phyloP scores from a whole-genome alignment of 2,113 vertebrate genomes.

The Bos javanicus region DNA sequence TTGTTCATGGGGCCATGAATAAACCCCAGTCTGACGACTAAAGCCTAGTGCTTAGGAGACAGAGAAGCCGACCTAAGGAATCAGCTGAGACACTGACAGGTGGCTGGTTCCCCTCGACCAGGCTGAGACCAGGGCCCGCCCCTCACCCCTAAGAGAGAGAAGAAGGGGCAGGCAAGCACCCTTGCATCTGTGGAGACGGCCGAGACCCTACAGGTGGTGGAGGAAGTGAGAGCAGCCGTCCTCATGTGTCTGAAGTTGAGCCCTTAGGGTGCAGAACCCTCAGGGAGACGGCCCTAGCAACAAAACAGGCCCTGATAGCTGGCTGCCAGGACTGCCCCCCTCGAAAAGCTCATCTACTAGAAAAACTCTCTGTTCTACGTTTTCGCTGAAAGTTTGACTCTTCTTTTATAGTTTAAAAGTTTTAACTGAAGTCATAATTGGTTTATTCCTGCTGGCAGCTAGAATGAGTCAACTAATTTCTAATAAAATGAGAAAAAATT shows the following conservation, averaged over 20 bases:
- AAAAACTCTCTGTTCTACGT: neutral
- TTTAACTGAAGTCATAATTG: neutral
- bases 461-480: neutral
- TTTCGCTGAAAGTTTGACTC: neutral
- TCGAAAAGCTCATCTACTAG: neutral
- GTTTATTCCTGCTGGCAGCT: neutral
- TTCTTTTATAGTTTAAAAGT: neutral
- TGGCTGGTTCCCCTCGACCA: neutral
- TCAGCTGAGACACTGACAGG: neutral
- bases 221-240: neutral
- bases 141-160: neutral
- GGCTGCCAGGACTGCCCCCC: neutral
- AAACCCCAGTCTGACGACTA: neutral
- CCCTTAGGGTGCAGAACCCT: neutral
- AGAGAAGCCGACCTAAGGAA: neutral
- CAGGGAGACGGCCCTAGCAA: no score
- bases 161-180: neutral
- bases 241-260: neutral
- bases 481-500: neutral
- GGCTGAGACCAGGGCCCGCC: neutral
- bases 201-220: accelerated
- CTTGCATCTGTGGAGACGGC: accelerated
- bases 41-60: neutral
- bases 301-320: accelerated
- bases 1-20: neutral